These are phyloP conservation scores for Beris chalybata DNA, from an alignment of 2,888 invertebrate species.

Conservation along the genomic window DNA sequence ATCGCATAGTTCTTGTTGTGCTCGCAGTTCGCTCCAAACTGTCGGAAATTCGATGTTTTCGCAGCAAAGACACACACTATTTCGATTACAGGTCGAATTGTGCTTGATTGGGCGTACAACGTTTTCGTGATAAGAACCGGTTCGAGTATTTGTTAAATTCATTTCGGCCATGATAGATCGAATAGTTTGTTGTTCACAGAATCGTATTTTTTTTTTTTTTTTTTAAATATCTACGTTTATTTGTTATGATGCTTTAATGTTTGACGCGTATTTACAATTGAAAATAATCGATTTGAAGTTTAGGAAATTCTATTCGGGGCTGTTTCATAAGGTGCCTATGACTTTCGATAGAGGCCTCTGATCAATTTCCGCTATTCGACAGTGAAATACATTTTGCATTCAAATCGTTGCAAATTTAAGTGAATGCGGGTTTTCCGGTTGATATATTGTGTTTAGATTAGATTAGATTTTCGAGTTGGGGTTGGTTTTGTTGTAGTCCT, in stretches of 20 bases:
- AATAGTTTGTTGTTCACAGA: not conserved
- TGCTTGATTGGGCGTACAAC: not conserved
- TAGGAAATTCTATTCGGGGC: not conserved
- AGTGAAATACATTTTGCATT: not conserved
- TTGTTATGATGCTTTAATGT: not conserved
- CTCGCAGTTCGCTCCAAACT: slow-evolving; percentile 69
- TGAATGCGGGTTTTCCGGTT: too few species aligned
- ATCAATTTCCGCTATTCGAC: not conserved
- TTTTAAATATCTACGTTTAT: too few species aligned
- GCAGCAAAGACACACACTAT: slow-evolving; percentile 14
- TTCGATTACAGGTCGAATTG: not conserved
- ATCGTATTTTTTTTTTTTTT: not conserved
- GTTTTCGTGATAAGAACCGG: slow-evolving; percentile 5
- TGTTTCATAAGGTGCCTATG: not conserved
- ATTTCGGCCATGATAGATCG: slow-evolving; percentile 3
- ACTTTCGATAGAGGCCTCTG: slow-evolving; percentile 21
- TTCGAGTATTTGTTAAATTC: slow-evolving; percentile 19
- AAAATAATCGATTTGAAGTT: slow-evolving; percentile 9
- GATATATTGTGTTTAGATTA: too few species aligned
- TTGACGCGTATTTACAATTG: not conserved
- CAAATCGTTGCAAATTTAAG: too few species aligned
- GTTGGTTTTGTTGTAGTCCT: too few species aligned
- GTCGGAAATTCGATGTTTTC: slow-evolving; percentile 63
- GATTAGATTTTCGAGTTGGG: too few species aligned
- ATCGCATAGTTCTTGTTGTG: slow-evolving; percentile 70